phyloP scores from a whole-genome alignment of 1,140 invertebrate genomes.

The Polyergus mexicanus region DNA sequence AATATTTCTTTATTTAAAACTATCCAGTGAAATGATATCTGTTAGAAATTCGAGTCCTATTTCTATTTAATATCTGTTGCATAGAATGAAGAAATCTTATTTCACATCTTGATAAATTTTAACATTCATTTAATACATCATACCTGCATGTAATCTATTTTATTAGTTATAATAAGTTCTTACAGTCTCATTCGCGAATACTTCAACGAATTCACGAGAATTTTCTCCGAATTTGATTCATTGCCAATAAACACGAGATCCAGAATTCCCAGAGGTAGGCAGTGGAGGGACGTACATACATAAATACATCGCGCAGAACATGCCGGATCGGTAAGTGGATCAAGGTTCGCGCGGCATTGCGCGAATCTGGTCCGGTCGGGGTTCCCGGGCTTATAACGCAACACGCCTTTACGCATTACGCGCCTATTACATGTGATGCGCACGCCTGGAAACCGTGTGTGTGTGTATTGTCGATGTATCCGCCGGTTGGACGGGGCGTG shows the following conservation, averaged over 20 bases:
- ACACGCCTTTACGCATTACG: slow-evolving; percentile 70
- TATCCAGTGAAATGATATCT: not conserved
- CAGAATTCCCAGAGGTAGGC: not conserved
- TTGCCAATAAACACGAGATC: not conserved
- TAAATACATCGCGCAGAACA: slow-evolving; percentile 16
- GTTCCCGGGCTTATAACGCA: slow-evolving; percentile 68
- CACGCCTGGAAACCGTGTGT: slow-evolving; percentile 47
- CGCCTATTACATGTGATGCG: slow-evolving; percentile 70
- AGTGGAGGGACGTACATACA: not conserved
- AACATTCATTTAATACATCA: no score
- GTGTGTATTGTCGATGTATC: slow-evolving; percentile 8
- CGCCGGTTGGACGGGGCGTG: slow-evolving; percentile 66
- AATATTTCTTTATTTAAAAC: no score
- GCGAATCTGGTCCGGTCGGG: slow-evolving; percentile 76
- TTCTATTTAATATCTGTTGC: not conserved
- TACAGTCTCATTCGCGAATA: not conserved
- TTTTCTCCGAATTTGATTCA: slow-evolving; percentile 15
- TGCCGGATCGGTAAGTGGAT: slow-evolving; percentile 77
- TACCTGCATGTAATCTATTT: not conserved
- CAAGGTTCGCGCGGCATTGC: slow-evolving; percentile 78
- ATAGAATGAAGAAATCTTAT: no score
- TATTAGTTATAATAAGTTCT: not conserved
- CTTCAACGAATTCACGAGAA: not conserved
- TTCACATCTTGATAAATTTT: not conserved
- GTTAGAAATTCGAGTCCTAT: not conserved